A percentile compares a stretch with the other conserved stretches of the same genome.
Conservation (phyloP, 2,113 vertebrate genomes). For the Reinhardtius hippoglossoides region DNA sequence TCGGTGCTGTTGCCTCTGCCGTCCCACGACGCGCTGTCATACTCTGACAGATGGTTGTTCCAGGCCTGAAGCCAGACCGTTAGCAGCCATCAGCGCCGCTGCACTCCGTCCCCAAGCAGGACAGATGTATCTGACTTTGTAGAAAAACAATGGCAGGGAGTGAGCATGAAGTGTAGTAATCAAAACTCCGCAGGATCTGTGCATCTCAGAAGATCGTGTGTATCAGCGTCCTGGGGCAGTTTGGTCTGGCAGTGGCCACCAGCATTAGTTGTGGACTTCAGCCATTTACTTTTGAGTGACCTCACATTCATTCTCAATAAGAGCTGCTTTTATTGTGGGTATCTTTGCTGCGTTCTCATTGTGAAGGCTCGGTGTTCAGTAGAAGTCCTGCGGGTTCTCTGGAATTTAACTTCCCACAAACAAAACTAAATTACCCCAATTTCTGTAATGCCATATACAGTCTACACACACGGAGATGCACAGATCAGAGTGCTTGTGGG, state of each 20-base stretch:
- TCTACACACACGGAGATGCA: neutral
- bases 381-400: neutral
- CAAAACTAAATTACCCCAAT: neutral
- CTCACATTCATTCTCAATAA: neutral
- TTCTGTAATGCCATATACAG: neutral
- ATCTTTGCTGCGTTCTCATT: neutral
- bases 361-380: neutral
- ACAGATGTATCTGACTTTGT: constrained; percentile 3
- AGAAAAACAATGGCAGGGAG: neutral
- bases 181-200: neutral
- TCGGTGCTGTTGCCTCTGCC: neutral
- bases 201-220: neutral
- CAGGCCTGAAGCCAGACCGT: constrained; percentile 35
- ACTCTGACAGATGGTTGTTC: constrained; percentile 41
- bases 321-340: neutral
- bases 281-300: neutral
- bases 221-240: neutral
- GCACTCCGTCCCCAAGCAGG: neutral
- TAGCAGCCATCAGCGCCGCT: neutral
- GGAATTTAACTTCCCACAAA: neutral
- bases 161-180: constrained; percentile 10
- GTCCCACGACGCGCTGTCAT: constrained; percentile 18
- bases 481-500: neutral
- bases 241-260: no score
- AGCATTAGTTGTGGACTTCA: neutral